phyloP scores from a whole-genome alignment of 2,888 invertebrate species.

The Lottia gigantea region DNA sequence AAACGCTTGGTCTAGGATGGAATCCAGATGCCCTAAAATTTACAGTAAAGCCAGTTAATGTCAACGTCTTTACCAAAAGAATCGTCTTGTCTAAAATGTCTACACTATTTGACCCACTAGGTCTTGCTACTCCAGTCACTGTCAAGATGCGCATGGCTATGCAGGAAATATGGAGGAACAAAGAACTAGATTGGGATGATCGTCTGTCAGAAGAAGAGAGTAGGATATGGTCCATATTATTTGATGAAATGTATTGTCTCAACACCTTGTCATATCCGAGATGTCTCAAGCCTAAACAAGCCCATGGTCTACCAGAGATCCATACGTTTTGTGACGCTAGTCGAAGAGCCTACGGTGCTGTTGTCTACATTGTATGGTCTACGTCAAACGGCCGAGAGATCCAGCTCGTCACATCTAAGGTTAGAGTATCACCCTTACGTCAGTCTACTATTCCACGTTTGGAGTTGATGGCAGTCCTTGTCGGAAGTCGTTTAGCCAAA shows the following conservation, averaged over 20 bases:
- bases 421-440: constrained; percentile 14
- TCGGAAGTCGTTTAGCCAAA: constrained; percentile 14
- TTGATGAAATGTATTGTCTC: constrained; percentile 1
- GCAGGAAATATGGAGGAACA: constrained; percentile 16
- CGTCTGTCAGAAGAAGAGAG: background rate
- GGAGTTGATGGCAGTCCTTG: constrained; percentile 16
- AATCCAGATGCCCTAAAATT: constrained; percentile 7
- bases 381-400: background rate
- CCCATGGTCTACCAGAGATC: background rate
- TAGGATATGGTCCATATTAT: constrained; percentile 10
- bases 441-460: constrained; percentile 16
- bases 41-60: background rate
- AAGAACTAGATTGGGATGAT: constrained; percentile 13
- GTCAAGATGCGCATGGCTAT: constrained; percentile 15
- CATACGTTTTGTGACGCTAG: constrained; percentile 13
- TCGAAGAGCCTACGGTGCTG: background rate
- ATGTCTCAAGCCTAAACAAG: constrained; percentile 12
- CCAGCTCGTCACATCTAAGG: constrained; percentile 7
- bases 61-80: background rate
- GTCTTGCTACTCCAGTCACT: background rate
- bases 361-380: background rate
- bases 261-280: background rate
- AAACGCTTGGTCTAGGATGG: constrained; percentile 15
- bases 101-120: constrained; percentile 12
- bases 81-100: constrained; percentile 9